phyloP scores from a whole-genome alignment of 2,888 invertebrate genomes.

The Tuberolachnus salignus region DNA sequence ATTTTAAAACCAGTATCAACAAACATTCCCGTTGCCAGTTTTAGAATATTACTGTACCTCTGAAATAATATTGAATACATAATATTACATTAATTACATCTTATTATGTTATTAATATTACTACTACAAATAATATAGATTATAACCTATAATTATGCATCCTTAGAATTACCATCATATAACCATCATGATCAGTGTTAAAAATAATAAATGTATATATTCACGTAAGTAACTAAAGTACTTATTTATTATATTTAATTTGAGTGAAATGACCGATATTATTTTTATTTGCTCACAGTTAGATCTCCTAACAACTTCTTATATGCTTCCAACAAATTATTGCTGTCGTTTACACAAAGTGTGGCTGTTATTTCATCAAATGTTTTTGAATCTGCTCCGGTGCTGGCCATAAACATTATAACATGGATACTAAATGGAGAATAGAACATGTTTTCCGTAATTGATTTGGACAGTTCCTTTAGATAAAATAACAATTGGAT shows the following conservation, averaged over 20 bases:
- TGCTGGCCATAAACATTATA: conserved; percentile 63
- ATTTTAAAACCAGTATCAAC: conserved; percentile 67
- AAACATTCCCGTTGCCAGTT: conserved; percentile 77
- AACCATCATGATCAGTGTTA: too few relatives aligned
- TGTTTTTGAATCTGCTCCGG: conserved; percentile 59
- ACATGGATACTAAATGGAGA: conserved; percentile 67
- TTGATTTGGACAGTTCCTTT: conserved; percentile 40
- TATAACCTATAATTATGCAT: too few relatives aligned
- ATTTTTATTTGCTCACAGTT: conserved; percentile 58
- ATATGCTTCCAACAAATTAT: conserved; percentile 57
- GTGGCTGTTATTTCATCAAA: conserved; percentile 58
- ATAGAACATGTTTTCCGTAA: conserved; percentile 61
- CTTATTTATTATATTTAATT: too few relatives aligned
- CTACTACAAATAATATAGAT: too few relatives aligned
- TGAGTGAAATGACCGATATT: too few relatives aligned
- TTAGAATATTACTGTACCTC: conserved; percentile 63
- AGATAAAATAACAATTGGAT: background rate
- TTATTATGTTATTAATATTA: conserved; percentile 37
- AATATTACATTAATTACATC: background rate
- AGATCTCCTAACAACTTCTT: conserved; percentile 58
- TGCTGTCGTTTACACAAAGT: conserved; percentile 55
- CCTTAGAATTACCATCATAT: too few relatives aligned
- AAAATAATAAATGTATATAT: too few relatives aligned
- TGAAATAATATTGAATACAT: conserved; percentile 38
- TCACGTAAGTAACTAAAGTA: too few relatives aligned